Base-by-base conservation (phyloP, 2,113 vertebrate genomes). In the Zosterops pallidus region DNA sequence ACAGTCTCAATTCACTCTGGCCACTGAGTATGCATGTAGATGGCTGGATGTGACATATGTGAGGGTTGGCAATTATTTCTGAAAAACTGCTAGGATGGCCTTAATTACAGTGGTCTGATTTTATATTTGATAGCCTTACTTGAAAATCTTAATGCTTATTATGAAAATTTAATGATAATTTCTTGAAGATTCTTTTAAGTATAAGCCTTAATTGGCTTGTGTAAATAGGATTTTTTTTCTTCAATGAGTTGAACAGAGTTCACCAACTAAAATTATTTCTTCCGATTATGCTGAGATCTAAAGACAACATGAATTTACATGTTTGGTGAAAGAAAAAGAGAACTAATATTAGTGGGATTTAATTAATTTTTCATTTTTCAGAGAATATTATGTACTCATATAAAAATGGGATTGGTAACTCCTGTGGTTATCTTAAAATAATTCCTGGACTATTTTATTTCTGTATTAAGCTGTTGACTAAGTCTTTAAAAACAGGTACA, bases 51-150 rank as follows among this genome's bases (percentile, higher is more conserved):
- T 77, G 56, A 79, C 75, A 74, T 86, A 74, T 41, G 71, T 77
- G 29, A 94, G 55, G 28, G 74, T 52, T 95, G 64, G 57, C 44
- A 80, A 74, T 88, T 77, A 80, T 74, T 95, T 93, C 64, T 90
- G 75, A 84, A 80, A 88, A 77, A 85, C 55, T 70, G 19, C 63
- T 53, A 55, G 39, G 19, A 55, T 85, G 21, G 20, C 59, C 55
- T 55, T 90, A 87, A 76, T 91, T 85, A 47, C 41, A 77, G 4
- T 47, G 39, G 14, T 60, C 67, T 63, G 50, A 25, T 90, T 93
- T 91, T 74, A 4, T 72, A 53, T 81, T 82, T 65, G 42, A 53
- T 79, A 83, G 47, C 42, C 49, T 84, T 60, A 47, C 23, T 77
- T 91, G n/a, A 91, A 92, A 94, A 83, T 84, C 6, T 50, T 74